phyloP scores from a whole-genome alignment of 2,888 invertebrate species.

The Kuschelorhynchus macadamiae region DNA sequence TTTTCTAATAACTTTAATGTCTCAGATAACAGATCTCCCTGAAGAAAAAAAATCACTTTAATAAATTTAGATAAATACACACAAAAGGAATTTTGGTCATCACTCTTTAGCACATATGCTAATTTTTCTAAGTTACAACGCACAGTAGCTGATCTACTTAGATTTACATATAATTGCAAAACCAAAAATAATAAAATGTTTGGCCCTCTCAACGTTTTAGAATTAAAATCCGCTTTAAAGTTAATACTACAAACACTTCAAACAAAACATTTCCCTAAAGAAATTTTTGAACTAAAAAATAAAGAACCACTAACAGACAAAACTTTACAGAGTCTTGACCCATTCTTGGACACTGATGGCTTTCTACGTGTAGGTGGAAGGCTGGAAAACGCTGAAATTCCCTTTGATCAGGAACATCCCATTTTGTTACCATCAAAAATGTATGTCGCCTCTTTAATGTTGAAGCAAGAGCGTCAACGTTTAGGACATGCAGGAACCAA shows the following conservation, averaged over 20 bases:
- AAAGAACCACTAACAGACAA: conserved; percentile 5
- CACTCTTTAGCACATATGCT: conserved; percentile 8
- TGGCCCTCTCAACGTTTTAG: conserved; percentile 2
- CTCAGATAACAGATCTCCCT: too few relatives aligned
- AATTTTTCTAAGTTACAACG: not conserved
- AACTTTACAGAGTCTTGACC: conserved; percentile 32
- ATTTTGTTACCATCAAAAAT: conserved; percentile 41
- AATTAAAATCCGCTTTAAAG: conserved; percentile 10
- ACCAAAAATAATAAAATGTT: too few relatives aligned
- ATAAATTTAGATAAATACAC: not conserved
- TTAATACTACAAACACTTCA: conserved; percentile 31
- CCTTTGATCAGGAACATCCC: conserved; percentile 42
- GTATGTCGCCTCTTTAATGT: conserved; percentile 27
- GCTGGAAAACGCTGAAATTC: conserved; percentile 35
- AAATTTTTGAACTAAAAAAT: conserved; percentile 25
- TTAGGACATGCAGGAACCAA: conserved; percentile 48
- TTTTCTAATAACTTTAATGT: too few relatives aligned
- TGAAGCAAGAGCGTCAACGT: conserved; percentile 26
- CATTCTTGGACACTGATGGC: conserved; percentile 38
- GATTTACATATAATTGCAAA: not conserved
- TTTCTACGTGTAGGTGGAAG: too few relatives aligned
- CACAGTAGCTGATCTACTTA: not conserved
- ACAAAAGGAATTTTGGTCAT: not conserved
- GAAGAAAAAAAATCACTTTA: too few relatives aligned
- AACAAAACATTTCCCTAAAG: conserved; percentile 26